Conservation (phyloP, 2,113 vertebrate genomes). For the Columba livia region DNA sequence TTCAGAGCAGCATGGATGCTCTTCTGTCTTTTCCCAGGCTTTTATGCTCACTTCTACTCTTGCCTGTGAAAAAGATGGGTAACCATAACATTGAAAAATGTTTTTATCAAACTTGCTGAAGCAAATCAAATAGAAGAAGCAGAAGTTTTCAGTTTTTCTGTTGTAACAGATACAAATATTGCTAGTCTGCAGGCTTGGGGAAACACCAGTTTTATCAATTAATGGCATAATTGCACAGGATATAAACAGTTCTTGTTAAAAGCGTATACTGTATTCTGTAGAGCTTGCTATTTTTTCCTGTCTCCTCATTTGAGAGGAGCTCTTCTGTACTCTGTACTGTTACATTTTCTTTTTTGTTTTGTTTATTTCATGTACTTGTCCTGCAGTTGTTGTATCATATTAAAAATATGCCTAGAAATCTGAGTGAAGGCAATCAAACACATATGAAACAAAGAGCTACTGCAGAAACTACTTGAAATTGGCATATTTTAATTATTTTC, state of each 20-base stretch:
- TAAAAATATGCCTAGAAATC: not conserved
- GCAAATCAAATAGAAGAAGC: not conserved
- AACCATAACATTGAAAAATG: not conserved
- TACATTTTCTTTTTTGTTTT: not conserved
- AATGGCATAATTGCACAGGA: not conserved
- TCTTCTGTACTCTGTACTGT: not conserved
- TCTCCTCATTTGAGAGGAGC: not conserved
- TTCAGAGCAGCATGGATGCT: not conserved
- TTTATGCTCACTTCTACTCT: not conserved
- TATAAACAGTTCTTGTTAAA: not conserved
- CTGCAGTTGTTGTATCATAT: not conserved
- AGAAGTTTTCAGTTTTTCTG: not conserved
- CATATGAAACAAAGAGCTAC: not conserved
- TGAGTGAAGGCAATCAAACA: not conserved
- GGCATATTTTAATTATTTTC: not conserved
- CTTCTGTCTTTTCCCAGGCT: not conserved
- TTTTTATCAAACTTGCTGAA: not conserved
- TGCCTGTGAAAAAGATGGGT: not conserved
- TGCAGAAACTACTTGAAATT: not conserved
- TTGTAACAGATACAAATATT: not conserved
- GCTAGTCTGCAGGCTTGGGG: accelerated
- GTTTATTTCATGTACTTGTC: not conserved
- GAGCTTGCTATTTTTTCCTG: not conserved
- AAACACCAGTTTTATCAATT: not conserved
- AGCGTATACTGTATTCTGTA: not conserved